Evolutionary conservation across 1,140 invertebrate genomes (phyloP), one percentile per base, ranked within the genome.

Genomic region (Chlorops oryzae): DNA sequence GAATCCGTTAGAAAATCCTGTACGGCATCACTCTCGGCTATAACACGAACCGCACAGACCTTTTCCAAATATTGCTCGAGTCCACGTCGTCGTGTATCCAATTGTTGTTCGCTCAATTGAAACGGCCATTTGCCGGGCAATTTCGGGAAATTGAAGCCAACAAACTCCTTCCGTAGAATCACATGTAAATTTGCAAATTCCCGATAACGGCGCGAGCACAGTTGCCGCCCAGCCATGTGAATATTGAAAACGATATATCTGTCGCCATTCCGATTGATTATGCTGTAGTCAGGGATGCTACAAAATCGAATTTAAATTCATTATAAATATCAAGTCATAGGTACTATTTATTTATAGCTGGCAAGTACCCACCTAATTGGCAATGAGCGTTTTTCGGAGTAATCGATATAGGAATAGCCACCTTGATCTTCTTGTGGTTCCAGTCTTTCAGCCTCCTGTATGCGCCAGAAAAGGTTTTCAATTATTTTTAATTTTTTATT

Each of bases 51-150:
- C 6, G 96, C 93, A 76, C 96, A 98, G 0, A 98, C 92, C 79
- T 96, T 96, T 74, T 99, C 96, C 64, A 99, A 78, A 78, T 98
- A 99, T 70, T 94, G 90, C 71, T 99, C 96, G 20, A 99, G 76
- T 0, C 92, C 93, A 59, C 96, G 78, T 55, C 97, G 77, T 50
- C 97, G 78, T 3, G 89, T 83, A 73, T 99, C 96, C 51, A 99
- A 74, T 72, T 99, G 96, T 70, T 99, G 96, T 65, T 99, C 95
- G 65, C 90, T 95, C 47, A 93, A 74, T 71, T 88, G 85, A 70
- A 99, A 99, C 39, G 94, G 93, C 92, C 96, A 98, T 79, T 99
- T 99, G 43, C 93, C 93, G 0, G 97, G 96, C 43, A 99, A 75
- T 77, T 97, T 97, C 0, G 97, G 96, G 73, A 99, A 99, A 71